Conservation (phyloP, 2,888 invertebrate genomes). For the Ectemnius continuus region DNA sequence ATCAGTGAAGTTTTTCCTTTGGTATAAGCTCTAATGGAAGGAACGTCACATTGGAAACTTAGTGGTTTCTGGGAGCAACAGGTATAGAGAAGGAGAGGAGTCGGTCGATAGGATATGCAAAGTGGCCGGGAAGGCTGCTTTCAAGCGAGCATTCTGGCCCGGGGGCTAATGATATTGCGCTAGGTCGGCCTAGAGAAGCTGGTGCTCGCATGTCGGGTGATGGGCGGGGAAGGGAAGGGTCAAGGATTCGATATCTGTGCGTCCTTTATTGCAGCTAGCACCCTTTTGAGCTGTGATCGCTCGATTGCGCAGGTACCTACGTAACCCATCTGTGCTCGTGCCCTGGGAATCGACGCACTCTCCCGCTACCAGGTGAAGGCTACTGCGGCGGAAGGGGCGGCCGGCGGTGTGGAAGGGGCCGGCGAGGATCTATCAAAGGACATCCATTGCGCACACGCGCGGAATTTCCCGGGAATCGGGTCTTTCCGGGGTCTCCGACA, state of each 20-base stretch:
- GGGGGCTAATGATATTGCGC: too few species aligned
- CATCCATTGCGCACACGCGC: conserved; percentile 69
- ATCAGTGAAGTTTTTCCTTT: too few species aligned
- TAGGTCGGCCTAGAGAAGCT: too few species aligned
- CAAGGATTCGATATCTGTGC: not conserved
- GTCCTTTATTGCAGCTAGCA: not conserved
- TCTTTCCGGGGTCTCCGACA: conserved; percentile 73
- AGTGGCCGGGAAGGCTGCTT: too few species aligned
- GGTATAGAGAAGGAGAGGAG: too few species aligned
- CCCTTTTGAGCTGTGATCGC: conserved; percentile 3
- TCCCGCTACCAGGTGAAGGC: conserved; percentile 27
- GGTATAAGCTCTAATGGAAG: too few species aligned
- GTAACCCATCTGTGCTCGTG: not conserved
- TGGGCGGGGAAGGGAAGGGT: too few species aligned
- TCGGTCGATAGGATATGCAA: too few species aligned
- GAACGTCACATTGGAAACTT: too few species aligned
- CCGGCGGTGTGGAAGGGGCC: not conserved
- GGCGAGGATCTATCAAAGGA: conserved; percentile 52
- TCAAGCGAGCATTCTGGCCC: too few species aligned
- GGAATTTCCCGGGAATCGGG: conserved; percentile 76
- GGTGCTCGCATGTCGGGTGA: too few species aligned
- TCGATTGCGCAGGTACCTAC: conserved; percentile 6
- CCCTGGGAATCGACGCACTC: not conserved
- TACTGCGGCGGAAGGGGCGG: not conserved
- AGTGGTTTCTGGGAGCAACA: too few species aligned